Percentiles rank a stretch among this genome's conserved stretches.
phyloP scores from a whole-genome alignment of 2,888 invertebrate genomes.

The Epicampocera succincta region DNA sequence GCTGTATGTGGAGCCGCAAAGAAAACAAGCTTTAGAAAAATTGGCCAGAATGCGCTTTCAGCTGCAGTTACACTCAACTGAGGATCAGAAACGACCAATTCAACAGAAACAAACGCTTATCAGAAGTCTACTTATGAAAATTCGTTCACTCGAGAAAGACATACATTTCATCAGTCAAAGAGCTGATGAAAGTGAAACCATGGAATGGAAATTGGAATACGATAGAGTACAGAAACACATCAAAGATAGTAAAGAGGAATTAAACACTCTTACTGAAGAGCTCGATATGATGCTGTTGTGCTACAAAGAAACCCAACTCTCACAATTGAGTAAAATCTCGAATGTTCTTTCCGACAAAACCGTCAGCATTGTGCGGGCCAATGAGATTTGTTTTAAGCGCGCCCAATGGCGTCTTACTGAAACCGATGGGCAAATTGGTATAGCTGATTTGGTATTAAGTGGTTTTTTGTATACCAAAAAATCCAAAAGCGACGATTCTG shows the following conservation, averaged over 20 bases:
- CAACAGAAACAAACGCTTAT: constrained; percentile 94
- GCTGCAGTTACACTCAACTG: constrained; percentile 93
- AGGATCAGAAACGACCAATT: constrained; percentile 95
- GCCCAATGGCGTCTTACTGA: constrained; percentile 99
- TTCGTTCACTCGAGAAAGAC: constrained; percentile 93
- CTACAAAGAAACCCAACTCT: constrained; percentile 90
- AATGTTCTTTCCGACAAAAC: constrained; percentile 87
- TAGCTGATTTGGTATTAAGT: constrained; percentile 96
- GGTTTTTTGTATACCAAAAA: constrained; percentile 99
- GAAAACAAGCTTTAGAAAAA: constrained; percentile 92
- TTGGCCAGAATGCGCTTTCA: constrained; percentile 96
- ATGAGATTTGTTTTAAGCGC: constrained; percentile 98
- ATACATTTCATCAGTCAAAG: constrained; percentile 92
- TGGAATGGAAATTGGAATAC: constrained; percentile 85
- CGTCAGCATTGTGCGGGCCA: constrained; percentile 90
- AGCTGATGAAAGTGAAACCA: constrained; percentile 85
- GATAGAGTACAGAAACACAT: constrained; percentile 87
- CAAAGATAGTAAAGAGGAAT: constrained; percentile 93
- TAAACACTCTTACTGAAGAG: constrained; percentile 94
- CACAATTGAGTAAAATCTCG: constrained; percentile 84
- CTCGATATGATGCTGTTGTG: constrained; percentile 97
- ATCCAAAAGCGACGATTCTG: constrained; percentile 97
- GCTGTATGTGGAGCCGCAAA: constrained; percentile 96
- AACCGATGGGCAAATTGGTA: constrained; percentile 98
- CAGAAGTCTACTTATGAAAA: constrained; percentile 88